These are phyloP conservation scores for Coregonus clupeaformis DNA, from an alignment of 2,113 vertebrate species.

Conservation along the genomic window DNA sequence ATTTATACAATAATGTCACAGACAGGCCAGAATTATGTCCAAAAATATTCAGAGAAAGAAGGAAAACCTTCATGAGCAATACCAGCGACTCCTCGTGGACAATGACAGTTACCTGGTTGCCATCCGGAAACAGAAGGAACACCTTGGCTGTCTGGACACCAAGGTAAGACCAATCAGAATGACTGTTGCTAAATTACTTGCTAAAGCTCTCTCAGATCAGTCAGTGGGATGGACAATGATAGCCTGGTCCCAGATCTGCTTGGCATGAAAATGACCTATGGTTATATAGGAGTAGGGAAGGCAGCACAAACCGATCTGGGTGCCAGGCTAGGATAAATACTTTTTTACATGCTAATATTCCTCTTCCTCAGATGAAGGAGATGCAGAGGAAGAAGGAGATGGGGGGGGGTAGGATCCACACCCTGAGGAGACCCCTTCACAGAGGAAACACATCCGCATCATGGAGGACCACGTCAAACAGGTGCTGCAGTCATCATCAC, in stretches of 20 bases:
- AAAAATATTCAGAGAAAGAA: not conserved
- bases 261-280: too few species aligned
- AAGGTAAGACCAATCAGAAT: slow-evolving; percentile 3
- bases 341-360: too few species aligned
- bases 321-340: too few species aligned
- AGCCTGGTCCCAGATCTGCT: too few species aligned
- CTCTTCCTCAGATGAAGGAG: slow-evolving; percentile 10
- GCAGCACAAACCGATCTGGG: too few species aligned
- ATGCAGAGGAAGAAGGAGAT: slow-evolving; percentile 10
- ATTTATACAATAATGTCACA: too few species aligned
- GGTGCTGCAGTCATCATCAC: slow-evolving; percentile 2
- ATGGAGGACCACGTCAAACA: slow-evolving; percentile 12
- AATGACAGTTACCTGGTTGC: slow-evolving; percentile 1
- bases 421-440: not conserved
- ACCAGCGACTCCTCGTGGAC: slow-evolving; percentile 16
- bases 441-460: slow-evolving; percentile 10
- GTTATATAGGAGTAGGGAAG: too few species aligned
- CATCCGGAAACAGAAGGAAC: slow-evolving; percentile 13
- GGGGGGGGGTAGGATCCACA: not conserved
- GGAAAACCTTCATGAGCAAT: not conserved
- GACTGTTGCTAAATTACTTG: not conserved
- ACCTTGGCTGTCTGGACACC: not conserved
- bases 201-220: too few species aligned
- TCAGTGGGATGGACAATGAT: too few species aligned
- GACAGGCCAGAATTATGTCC: too few species aligned